Base-by-base conservation (phyloP, 2,113 vertebrate genomes). In the Etheostoma spectabile region DNA sequence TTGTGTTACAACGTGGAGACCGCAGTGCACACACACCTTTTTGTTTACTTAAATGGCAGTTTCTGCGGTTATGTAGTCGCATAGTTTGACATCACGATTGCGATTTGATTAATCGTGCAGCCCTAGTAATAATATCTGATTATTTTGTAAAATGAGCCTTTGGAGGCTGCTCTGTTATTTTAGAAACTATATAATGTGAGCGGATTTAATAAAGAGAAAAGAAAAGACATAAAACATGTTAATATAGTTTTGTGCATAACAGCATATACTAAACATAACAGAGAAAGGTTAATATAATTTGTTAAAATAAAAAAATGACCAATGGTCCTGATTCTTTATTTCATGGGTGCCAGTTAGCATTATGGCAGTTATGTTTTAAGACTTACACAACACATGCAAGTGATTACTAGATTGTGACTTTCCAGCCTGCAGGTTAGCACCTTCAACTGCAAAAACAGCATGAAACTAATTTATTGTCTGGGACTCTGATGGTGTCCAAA, bases 391-490 rank as follows among this genome's bases (percentile, higher is more conserved):
- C 33, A 64, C 16, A 49, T 57, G 10, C 16, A 3, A 45, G 30
- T 22, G 22, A 18, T 38, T 38, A 38, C 18, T 52, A 33, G 18
- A 63, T 53, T 64, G 48, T 59, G 46, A 66, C 46, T 52, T 18
- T 14, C 14, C 19, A 45, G 35, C 3, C 46, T 38, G 15, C 13
- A 38, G 22, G 70, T 72, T 82, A 22, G 74, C 63, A 24, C 72
- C 76, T 76, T 83, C 27, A 72, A 21, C 60, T 67, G 56, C 15
- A 42, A 33, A 30, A 79, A 52, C 27, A 71, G 53, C 35, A 15
- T 70, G 33, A 49, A 35, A 77, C 56, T 64, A 15, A 73, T 80
- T 75, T 75, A 71, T 82, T 82, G 60, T 51, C 49, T 56, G 15
- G 6, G 64, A 78, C 63, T 77, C 12, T 62, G 21, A 67, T 61